These are phyloP conservation scores for Rotaria macrura DNA, from an alignment of 2,888 invertebrate genomes.

Conservation along the genomic window DNA sequence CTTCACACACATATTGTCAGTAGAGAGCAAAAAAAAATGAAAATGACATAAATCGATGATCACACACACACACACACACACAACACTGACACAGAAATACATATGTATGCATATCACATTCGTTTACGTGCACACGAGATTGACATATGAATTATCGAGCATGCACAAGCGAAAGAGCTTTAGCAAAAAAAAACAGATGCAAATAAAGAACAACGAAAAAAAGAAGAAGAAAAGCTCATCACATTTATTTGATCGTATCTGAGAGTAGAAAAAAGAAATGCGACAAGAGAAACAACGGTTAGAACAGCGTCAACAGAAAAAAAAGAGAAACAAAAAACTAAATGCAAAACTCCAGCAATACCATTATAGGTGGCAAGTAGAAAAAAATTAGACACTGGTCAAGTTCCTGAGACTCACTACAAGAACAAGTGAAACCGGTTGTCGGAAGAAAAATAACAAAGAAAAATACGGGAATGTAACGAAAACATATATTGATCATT, in stretches of 20 bases:
- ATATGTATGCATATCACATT: background rate
- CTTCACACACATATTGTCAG: background rate
- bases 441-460: background rate
- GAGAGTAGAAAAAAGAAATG: background rate
- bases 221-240: background rate
- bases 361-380: background rate
- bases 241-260: background rate
- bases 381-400: background rate
- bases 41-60: background rate
- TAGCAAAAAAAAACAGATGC: background rate
- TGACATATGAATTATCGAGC: conserved; percentile 2
- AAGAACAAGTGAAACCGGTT: background rate
- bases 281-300: background rate
- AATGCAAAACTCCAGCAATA: background rate
- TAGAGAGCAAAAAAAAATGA: background rate
- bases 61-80: background rate
- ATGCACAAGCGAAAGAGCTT: background rate
- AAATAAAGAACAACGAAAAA: background rate
- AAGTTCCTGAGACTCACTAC: background rate
- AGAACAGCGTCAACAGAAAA: background rate
- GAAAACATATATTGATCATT: background rate
- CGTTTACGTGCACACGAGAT: background rate
- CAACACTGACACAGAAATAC: too few relatives aligned
- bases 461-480: background rate
- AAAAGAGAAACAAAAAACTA: background rate